Evolutionary conservation across 1,140 invertebrate species (phyloP), one percentile per base, ranked within the genome.

Genomic region (Acromyrmex heyeri): DNA sequence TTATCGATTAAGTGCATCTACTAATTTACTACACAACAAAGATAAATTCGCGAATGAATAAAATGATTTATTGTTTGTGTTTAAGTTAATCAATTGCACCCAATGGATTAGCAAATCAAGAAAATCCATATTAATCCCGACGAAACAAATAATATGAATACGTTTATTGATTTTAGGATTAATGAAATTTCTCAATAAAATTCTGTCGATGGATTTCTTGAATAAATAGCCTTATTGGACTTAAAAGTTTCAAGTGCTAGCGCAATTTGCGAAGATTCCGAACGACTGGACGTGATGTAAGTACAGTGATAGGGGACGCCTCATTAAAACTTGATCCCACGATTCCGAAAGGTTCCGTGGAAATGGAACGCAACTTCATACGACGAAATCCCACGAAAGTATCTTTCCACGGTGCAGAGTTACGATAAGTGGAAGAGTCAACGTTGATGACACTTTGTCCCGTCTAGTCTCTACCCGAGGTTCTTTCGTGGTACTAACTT

Each of bases 241-340:
- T 57, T 21, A n/a, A 44, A 83, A 73, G 34, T 62, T 83, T 75
- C 79, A 50, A 61, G 53, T 61, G 67, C 38, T 69, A 18, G 65
- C 24, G 79, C 55, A 73, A 61, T 61, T 82, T 82, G 67, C 55
- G 14, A 16, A 14, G 48, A 30, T 57, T 50, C 5, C 69, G 6
- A 55, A 30, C 21, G 64, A 81, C 65, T 44, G 69, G 55, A 83
- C 69, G 38, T 21, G 38, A 75, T 24, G 38, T 61, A 75, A 83
- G 67, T 75, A 65, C 62, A 44, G 53, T 69, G 64, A 87, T 88
- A 86, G 69, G 76, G 24, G 53, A 76, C 64, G 78, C 44, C 65
- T 87, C 87, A 65, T 88, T 87, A 88, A 88, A 83, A 81, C 86
- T 77, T 88, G 86, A 87, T 82, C 87, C 70, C 27, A 16, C 69